phyloP scores from a whole-genome alignment of 2,113 vertebrate genomes.

The Ctenodactylus gundi region DNA sequence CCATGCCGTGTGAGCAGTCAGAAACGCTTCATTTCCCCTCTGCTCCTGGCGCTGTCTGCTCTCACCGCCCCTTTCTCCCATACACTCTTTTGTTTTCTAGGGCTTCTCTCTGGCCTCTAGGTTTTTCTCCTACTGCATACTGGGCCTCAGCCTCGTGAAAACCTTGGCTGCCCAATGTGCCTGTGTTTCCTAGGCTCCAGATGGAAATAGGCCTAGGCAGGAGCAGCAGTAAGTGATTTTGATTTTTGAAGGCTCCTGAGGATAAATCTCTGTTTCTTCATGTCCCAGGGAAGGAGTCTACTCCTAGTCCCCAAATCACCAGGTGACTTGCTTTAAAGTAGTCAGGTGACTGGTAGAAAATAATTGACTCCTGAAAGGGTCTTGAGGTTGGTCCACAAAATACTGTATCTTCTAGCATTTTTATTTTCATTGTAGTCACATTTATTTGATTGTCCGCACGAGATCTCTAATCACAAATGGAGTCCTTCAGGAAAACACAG shows the following conservation, averaged over 20 bases:
- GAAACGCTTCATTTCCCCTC: slow-evolving; percentile 55
- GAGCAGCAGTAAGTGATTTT: not conserved
- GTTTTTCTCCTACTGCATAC: not conserved
- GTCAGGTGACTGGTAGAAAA: not conserved
- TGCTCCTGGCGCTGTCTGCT: slow-evolving; percentile 1
- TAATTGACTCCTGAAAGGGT: not conserved
- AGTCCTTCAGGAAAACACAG: not conserved
- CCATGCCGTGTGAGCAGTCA: not conserved
- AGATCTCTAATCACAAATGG: not conserved
- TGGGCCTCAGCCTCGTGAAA: not conserved
- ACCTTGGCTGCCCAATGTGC: not conserved
- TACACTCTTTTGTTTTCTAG: not conserved
- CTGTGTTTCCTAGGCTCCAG: not conserved
- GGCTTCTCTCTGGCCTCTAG: not conserved
- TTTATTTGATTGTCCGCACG: not conserved
- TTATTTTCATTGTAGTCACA: not conserved
- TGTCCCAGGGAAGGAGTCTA: not conserved
- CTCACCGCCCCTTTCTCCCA: not conserved
- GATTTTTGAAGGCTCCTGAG: not conserved
- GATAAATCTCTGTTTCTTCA: not conserved
- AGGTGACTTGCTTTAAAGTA: not conserved
- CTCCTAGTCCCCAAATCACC: not conserved
- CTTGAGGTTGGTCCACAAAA: not conserved
- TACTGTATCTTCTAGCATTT: not conserved
- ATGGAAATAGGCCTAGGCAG: not conserved